A percentile compares a stretch with the other conserved stretches of the same genome.
Evolutionary conservation across 2,113 vertebrate species (phyloP).

Genomic region (Xenotilapia caudafasciata): DNA sequence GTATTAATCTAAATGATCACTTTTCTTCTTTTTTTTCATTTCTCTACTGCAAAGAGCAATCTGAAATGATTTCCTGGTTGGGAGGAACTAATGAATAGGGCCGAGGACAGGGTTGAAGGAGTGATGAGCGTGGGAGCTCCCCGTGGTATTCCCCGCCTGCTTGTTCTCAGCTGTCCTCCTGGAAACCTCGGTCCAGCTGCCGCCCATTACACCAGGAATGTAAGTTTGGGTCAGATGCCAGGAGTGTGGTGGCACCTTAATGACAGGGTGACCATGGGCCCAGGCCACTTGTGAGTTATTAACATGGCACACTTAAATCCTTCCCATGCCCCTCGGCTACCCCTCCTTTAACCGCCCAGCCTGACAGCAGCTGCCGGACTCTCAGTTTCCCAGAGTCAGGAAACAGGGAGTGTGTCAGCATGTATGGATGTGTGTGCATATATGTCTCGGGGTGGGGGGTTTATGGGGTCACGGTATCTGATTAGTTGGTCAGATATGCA

Average conservation of each 20-base stretch:
- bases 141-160: background rate
- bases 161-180: slow-evolving; percentile 71
- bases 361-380: slow-evolving; percentile 61
- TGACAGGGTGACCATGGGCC: slow-evolving; percentile 70
- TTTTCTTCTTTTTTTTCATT: background rate
- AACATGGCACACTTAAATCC: slow-evolving; percentile 63
- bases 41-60: background rate
- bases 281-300: slow-evolving; percentile 70
- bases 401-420: slow-evolving; percentile 44
- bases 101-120: background rate
- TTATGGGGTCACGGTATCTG: slow-evolving; percentile 48
- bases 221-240: slow-evolving; percentile 66
- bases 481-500: slow-evolving; percentile 58
- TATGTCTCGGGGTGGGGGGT: slow-evolving; percentile 17
- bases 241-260: slow-evolving; percentile 71
- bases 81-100: background rate
- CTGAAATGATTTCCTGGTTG: slow-evolving; percentile 13
- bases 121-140: slow-evolving; percentile 43
- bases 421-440: slow-evolving; percentile 32
- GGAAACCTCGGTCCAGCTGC: slow-evolving; percentile 78
- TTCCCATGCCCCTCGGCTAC: slow-evolving; percentile 51
- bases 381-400: slow-evolving; percentile 46
- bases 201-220: slow-evolving; percentile 78
- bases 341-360: slow-evolving; percentile 10
- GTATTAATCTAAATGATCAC: background rate